These are phyloP conservation scores for Sebastes oblongus DNA, from an alignment of 2,797 vertebrate species.

Conservation along the genomic window DNA sequence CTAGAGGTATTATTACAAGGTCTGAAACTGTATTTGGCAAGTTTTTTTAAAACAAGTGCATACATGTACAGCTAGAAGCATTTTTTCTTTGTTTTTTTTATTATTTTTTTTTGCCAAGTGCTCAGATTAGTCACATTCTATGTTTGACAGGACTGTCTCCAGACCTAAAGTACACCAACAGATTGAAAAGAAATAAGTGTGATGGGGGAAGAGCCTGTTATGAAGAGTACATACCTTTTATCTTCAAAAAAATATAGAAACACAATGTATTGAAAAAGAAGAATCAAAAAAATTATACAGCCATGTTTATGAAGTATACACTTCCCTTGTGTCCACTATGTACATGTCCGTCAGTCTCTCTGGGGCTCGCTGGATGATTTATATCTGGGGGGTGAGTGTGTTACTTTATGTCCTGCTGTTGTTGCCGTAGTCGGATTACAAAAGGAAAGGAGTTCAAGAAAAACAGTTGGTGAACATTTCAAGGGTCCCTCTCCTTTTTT, in stretches of 20 bases:
- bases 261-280: slow-evolving; percentile 53
- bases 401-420: slow-evolving; percentile 7
- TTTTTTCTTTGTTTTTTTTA: slow-evolving; percentile 69
- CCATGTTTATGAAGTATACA: slow-evolving; percentile 91
- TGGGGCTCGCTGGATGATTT: slow-evolving; percentile 31
- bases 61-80: slow-evolving; percentile 96
- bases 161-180: slow-evolving; percentile 85
- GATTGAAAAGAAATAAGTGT: slow-evolving; percentile 44
- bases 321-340: slow-evolving; percentile 89
- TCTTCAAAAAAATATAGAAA: slow-evolving; percentile 65
- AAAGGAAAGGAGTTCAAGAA: slow-evolving; percentile 1
- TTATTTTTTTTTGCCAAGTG: slow-evolving; percentile 86
- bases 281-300: slow-evolving; percentile 81
- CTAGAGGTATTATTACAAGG: slow-evolving; percentile 89
- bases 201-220: not conserved
- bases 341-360: slow-evolving; percentile 71
- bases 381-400: not conserved
- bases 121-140: slow-evolving; percentile 95
- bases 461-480: slow-evolving; percentile 56
- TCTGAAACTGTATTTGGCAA: slow-evolving; percentile 98
- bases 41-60: slow-evolving; percentile 89
- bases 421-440: slow-evolving; percentile 6
- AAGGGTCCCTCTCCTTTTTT: slow-evolving; percentile 97
- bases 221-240: slow-evolving; percentile 44
- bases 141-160: slow-evolving; percentile 89